Conservation (phyloP, 2,888 invertebrate species). For the Periphyllus acericola region DNA sequence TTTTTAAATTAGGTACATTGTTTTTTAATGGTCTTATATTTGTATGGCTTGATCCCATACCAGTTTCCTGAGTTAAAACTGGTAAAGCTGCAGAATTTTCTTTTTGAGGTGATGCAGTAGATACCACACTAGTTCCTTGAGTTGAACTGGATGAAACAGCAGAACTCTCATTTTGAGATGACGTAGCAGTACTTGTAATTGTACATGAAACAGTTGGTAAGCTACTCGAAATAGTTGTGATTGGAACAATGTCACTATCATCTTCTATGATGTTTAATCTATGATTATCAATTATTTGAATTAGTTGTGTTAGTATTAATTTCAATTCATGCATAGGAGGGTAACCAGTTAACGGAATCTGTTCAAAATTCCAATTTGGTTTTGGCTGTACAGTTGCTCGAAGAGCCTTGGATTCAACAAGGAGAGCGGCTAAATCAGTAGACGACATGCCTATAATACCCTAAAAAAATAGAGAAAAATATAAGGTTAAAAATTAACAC, state of each 20-base stretch:
- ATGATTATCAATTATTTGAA: not conserved
- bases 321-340: not conserved
- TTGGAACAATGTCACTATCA: not conserved
- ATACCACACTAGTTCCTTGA: not conserved
- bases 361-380: not conserved
- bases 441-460: not conserved
- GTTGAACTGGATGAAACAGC: not conserved
- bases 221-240: not conserved
- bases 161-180: not conserved
- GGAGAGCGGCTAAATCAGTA: not conserved
- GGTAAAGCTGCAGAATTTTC: not conserved
- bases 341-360: not conserved
- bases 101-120: not conserved
- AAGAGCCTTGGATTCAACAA: not conserved
- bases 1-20: not conserved
- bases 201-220: too few species aligned
- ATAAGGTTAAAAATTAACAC: too few species aligned
- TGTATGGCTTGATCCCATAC: not conserved
- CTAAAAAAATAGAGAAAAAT: too few species aligned
- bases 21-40: not conserved
- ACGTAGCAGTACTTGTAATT: not conserved
- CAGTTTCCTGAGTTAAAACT: not conserved
- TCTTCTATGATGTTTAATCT: not conserved
- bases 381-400: not conserved
- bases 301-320: not conserved